Evolutionary conservation across 2,113 vertebrate species (phyloP).

Genomic region (Pica pica): DNA sequence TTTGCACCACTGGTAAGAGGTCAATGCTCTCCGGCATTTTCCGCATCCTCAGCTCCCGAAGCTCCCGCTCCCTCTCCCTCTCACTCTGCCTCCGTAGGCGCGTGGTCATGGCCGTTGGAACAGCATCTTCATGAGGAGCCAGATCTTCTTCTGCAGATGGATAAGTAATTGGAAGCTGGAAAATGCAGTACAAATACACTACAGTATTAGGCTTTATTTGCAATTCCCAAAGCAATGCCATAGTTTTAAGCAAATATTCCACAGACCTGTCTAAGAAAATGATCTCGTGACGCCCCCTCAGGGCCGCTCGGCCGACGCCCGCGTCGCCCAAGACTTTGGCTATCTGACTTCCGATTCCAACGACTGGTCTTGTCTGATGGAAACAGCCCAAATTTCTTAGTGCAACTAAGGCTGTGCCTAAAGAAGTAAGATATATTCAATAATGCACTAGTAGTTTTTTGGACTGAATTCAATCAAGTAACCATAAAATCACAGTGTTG

Average conservation of each 20-base stretch:
- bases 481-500: not conserved
- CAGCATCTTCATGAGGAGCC: slow-evolving; percentile 77
- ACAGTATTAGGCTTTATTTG: slow-evolving; percentile 68
- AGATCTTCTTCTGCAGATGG: slow-evolving; percentile 76
- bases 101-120: slow-evolving; percentile 83
- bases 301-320: slow-evolving; percentile 83
- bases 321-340: slow-evolving; percentile 77
- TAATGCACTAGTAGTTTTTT: not conserved
- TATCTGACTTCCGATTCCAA: slow-evolving; percentile 82
- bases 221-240: slow-evolving; percentile 44
- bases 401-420: slow-evolving; percentile 90
- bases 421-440: slow-evolving; percentile 56
- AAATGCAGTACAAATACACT: slow-evolving; percentile 75
- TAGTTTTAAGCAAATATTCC: slow-evolving; percentile 65
- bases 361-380: slow-evolving; percentile 73
- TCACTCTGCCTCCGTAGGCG: slow-evolving; percentile 83
- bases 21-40: slow-evolving; percentile 77
- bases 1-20: slow-evolving; percentile 77
- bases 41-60: slow-evolving; percentile 76
- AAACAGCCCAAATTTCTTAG: slow-evolving; percentile 82
- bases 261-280: slow-evolving; percentile 88
- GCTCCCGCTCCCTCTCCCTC: slow-evolving; percentile 74
- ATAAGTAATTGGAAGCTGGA: slow-evolving; percentile 81
- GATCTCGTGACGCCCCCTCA: slow-evolving; percentile 78
- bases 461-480: not conserved